These are phyloP conservation scores for Ictidomys tridecemlineatus DNA, from an alignment of 2,113 vertebrate species.

Conservation along the genomic window DNA sequence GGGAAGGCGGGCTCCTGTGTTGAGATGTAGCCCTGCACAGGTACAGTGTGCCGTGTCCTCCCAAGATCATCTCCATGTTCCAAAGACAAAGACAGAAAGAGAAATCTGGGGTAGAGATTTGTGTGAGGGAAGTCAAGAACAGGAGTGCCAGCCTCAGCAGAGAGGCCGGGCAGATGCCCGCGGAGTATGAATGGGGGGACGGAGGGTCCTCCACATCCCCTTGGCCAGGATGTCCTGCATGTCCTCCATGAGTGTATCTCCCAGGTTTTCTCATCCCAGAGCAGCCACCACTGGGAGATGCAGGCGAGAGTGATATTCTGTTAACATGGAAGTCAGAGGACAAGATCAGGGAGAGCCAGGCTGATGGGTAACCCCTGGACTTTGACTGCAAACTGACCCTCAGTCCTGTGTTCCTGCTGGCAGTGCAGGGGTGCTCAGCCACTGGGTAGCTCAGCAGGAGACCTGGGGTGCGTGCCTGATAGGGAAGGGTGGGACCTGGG, in stretches of 20 bases:
- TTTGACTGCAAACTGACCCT: background rate
- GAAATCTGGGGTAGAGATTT: background rate
- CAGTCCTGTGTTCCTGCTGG: accelerated
- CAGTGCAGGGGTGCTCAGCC: background rate
- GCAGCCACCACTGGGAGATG: background rate
- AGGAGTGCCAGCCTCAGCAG: background rate
- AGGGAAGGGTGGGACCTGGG: background rate
- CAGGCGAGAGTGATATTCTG: background rate
- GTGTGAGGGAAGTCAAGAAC: background rate
- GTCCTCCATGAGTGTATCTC: background rate
- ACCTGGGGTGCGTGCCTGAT: accelerated
- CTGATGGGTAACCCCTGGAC: background rate
- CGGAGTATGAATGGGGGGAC: background rate
- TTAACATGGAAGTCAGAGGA: background rate
- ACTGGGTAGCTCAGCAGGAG: background rate
- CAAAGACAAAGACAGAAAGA: background rate
- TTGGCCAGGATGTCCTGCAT: background rate
- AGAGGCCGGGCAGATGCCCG: background rate
- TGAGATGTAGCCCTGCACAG: background rate
- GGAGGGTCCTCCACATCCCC: background rate
- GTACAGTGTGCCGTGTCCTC: background rate
- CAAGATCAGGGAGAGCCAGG: background rate
- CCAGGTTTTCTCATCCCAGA: background rate
- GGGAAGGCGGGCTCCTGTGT: no score
- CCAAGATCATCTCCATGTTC: background rate